phyloP scores from a whole-genome alignment of 35 echinoderm and acorn worm species.

The Patiria miniata region DNA sequence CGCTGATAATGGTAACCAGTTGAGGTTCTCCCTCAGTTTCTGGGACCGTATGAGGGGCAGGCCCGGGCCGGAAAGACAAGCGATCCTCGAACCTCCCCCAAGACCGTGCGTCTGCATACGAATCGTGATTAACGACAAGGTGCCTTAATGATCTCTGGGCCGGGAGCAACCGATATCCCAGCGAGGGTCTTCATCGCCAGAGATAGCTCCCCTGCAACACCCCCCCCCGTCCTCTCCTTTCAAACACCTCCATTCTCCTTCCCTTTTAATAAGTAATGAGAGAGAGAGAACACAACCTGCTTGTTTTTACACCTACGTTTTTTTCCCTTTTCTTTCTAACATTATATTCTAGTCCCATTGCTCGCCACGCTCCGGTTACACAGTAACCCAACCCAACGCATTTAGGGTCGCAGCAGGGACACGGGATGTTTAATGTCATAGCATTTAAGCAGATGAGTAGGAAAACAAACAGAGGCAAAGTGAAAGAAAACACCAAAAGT shows the following conservation, averaged over 20 bases:
- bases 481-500: too few species aligned
- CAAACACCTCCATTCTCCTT: neutral
- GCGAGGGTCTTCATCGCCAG: neutral
- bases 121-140: neutral
- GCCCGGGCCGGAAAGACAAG: too few species aligned
- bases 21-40: too few species aligned
- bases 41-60: too few species aligned
- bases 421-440: neutral
- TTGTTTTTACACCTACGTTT: too few species aligned
- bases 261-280: neutral
- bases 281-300: neutral
- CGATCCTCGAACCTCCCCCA: too few species aligned
- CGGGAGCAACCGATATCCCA: neutral
- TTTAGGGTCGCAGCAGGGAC: neutral
- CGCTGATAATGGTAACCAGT: too few species aligned
- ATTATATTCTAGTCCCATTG: too few species aligned
- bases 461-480: too few species aligned
- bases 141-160: neutral
- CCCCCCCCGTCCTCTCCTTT: neutral
- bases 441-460: too few species aligned
- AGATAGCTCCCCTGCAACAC: neutral
- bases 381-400: neutral
- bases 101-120: neutral
- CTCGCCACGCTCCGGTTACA: slow-evolving; percentile 10
- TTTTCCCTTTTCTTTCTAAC: too few species aligned